Evolutionary conservation across 2,888 invertebrate species (phyloP).

Genomic region (Thysanoteuthis rhombus): DNA sequence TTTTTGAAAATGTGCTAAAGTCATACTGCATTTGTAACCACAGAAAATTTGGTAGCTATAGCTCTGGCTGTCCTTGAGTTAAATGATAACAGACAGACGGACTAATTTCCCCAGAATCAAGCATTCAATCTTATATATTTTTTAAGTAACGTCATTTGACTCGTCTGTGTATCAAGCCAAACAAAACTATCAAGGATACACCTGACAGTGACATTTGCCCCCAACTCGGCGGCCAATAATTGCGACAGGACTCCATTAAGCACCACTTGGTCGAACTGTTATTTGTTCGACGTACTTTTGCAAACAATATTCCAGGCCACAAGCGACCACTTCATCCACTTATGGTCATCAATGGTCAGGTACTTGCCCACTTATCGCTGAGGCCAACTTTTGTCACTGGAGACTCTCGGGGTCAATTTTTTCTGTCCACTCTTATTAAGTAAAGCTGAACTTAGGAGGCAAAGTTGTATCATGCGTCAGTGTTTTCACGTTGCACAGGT

Average conservation of each 20-base stretch:
- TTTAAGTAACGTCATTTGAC: background rate
- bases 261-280: background rate
- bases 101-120: too few species aligned
- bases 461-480: background rate
- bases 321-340: background rate
- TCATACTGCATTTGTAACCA: too few species aligned
- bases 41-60: too few species aligned
- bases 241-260: background rate
- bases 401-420: background rate
- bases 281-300: background rate
- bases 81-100: too few species aligned
- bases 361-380: background rate
- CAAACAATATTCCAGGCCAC: background rate
- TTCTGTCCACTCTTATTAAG: background rate
- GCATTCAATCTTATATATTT: too few species aligned
- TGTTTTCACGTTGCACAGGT: background rate
- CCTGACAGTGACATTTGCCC: background rate
- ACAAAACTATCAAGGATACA: background rate
- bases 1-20: too few species aligned
- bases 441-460: background rate
- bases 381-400: background rate
- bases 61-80: too few species aligned
- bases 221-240: background rate
- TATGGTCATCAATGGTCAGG: background rate
- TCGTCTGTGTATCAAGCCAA: background rate